Evolutionary conservation across 2,797 vertebrate species (phyloP), one percentile per base, ranked within the genome.

Genomic region (Echeneis naucrates): DNA sequence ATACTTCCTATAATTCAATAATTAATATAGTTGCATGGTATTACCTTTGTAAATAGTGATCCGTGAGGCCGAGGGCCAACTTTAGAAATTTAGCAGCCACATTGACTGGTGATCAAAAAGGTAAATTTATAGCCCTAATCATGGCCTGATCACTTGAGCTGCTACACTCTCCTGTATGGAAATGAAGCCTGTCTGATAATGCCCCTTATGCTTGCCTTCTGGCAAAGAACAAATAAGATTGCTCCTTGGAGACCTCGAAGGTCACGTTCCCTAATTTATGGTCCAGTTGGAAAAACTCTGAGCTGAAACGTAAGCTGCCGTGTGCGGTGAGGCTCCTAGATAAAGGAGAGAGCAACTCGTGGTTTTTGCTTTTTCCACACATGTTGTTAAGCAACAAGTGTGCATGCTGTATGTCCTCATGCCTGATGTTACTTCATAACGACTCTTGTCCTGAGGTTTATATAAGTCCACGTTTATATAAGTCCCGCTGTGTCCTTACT

Each of bases 391-490:
- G 52, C 14, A 17, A 13, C 14, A 13, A 30, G 9, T 19, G 21
- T 60, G 2, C 45, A 17, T 23, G 38, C 63, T 44, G 30, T 21
- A 35, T 4, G 3, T 38, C 42, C 32, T 53, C 27, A 35, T 35
- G 21, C 58, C 44, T 27, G 3, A 77, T 33, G 51, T 33, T 54
- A 33, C 27, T 30, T 64, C 16, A 5, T 47, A 32, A 48, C 11
- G 47, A 33, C 26, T 75, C 61, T 27, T 77, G 59, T 47, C 65
- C 44, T n/a, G n/a, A n/a, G n/a, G n/a, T n/a, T n/a, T n/a, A n/a
- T n/a, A n/a, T n/a, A n/a, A n/a, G n/a, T n/a, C n/a, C n/a, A n/a
- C n/a, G n/a, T n/a, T n/a, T n/a, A n/a, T n/a, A n/a, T n/a, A n/a
- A n/a, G n/a, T n/a, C n/a, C n/a, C n/a, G n/a, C n/a, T n/a, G n/a